Evolutionary conservation across 2,113 vertebrate genomes (phyloP), one percentile per base, ranked within the genome.

Genomic region (Otis tarda): DNA sequence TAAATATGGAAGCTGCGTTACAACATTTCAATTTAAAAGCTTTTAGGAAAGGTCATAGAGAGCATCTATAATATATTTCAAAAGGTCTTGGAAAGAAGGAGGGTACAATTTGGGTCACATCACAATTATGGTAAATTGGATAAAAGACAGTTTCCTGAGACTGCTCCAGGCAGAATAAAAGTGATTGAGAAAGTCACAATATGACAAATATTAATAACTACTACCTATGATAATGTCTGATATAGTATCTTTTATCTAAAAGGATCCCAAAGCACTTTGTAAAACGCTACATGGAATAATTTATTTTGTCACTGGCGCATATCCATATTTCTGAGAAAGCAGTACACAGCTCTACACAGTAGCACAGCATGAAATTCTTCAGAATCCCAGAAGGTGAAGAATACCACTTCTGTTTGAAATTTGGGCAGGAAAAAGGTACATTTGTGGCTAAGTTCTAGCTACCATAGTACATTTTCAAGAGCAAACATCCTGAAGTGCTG

Each of bases 1-100:
- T 91, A 91, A 95, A 90, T 69, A 83, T 37, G 45, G 75, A 91
- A 85, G 70, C 70, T 69, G 45, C 78, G 90, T 86, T 84, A 74
- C 84, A 95, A 95, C 78, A 93, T 93, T 93, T 91, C 89, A 95
- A 95, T 94, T 96, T 91, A 93, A 95, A 96, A 93, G 91, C 95
- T 96, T 95, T 96, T 87, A 96, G 87, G 70, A 74, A 91, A 93
- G 93, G 90, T 85, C 60, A 1, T 7, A 23, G 57, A 59, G 85
- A 90, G 50, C 78, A 86, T 73, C 78, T 90, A 30, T 57, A 91
- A 89, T 61, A 90, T 50, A 89, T 96, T 91, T 94, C 59, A 50
- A 83, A 93, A 77, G 78, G 90, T 95, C 91, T 90, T 69, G 53
- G 81, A 83, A 93, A 88, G 87, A 81, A 67, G 90, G 47, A 90